Percentiles rank a stretch among this genome's conserved stretches.
Conservation (phyloP, 2,797 vertebrate species). For the Danionella dracula region DNA sequence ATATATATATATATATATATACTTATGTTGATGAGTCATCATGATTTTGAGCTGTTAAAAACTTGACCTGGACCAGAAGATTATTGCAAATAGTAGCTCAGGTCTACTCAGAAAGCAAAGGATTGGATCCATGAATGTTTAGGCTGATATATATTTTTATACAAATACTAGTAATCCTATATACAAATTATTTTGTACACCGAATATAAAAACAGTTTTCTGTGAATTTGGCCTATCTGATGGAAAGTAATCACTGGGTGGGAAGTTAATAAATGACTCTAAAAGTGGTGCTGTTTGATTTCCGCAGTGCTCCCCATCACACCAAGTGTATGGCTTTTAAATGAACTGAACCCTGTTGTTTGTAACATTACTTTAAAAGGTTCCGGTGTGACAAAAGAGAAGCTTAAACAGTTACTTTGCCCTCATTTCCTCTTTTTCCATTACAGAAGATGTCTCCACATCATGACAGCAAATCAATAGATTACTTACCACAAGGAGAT, state of each 20-base stretch:
- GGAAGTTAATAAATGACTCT: not conserved
- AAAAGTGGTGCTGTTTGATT: not conserved
- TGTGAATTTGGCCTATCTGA: not conserved
- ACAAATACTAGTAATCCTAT: no score
- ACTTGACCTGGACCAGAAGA: no score
- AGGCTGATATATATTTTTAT: no score
- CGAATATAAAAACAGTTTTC: no score
- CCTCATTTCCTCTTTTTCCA: not conserved
- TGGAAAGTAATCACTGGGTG: not conserved
- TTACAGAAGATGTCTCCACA: slow-evolving; percentile 47
- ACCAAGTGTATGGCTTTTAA: not conserved
- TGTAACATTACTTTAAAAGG: not conserved
- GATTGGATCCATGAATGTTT: no score
- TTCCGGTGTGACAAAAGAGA: not conserved
- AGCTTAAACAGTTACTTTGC: not conserved
- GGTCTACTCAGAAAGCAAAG: no score
- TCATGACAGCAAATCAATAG: slow-evolving; percentile 40
- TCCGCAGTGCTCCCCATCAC: not conserved
- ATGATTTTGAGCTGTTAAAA: no score
- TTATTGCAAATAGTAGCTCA: no score
- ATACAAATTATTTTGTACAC: no score
- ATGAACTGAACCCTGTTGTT: not conserved
- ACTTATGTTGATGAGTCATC: no score
- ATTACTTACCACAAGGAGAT: slow-evolving; percentile 9
- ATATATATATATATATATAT: no score